Conservation (phyloP, 2,797 vertebrate species). For the Synaphobranchus kaupii region DNA sequence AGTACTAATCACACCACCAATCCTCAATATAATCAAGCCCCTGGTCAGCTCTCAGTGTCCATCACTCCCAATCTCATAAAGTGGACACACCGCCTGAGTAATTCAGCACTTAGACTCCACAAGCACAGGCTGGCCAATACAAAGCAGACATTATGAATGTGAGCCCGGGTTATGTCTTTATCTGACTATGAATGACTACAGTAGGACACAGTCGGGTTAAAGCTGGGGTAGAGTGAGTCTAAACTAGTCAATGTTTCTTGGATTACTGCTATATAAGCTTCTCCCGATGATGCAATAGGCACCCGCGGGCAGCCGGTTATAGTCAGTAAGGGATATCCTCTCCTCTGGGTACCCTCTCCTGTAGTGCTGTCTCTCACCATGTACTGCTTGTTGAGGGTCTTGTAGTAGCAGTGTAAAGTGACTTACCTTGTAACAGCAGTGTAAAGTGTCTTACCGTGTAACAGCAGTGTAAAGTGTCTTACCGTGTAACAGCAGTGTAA, state of each 20-base stretch:
- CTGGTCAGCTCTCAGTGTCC: background rate
- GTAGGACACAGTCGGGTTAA: background rate
- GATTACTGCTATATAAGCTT: background rate
- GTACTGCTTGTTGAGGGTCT: slow-evolving; percentile 95
- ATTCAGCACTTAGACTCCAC: background rate
- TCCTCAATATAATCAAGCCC: background rate
- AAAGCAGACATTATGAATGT: background rate
- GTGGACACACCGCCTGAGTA: background rate
- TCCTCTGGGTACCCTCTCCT: background rate
- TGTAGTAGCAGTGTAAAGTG: slow-evolving; percentile 61
- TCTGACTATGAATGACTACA: background rate
- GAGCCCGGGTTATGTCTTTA: background rate
- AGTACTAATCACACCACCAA: background rate
- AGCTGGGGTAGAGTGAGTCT: background rate
- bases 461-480: too few species aligned
- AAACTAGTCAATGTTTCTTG: background rate
- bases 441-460: too few species aligned
- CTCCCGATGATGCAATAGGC: background rate
- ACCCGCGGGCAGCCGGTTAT: background rate
- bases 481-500: too few species aligned
- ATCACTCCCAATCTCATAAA: background rate
- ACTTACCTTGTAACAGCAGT: too few species aligned
- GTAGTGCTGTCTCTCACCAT: slow-evolving; percentile 73
- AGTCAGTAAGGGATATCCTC: background rate
- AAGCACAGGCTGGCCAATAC: background rate